Base-by-base conservation (phyloP, 2,797 vertebrate genomes). In the Amniataba percoides region DNA sequence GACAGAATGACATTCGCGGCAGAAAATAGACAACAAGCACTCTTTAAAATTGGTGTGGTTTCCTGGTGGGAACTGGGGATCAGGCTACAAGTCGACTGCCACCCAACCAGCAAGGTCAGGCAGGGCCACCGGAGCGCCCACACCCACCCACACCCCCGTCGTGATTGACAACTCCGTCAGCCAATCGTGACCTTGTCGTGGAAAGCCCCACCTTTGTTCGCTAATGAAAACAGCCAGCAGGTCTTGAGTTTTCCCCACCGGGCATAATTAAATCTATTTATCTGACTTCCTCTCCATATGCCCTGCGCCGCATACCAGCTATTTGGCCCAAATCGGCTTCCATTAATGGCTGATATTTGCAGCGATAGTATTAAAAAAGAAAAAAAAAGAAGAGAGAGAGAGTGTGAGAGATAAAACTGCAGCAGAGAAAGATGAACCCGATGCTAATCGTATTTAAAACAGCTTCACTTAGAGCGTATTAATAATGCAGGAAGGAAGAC, bases 251-350 rank as follows among this genome's bases (percentile, higher is more conserved):
- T 87, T 61, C 80, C 77, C 83, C 81, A 71, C 57, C 0, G 75
- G 89, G 86, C 76, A 65, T 85, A 89, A 93, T 92, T 92, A 87
- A 86, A 91, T 91, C 80, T 82, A 87, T 91, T 92, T 83, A 86
- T 89, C 83, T 9, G 71, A 74, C 73, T 86, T 87, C 67, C 55
- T 68, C 71, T 77, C 68, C 78, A 84, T 84, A 78, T 77, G 87
- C 66, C 57, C 46, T 7, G 73, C 39, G 40, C 49, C 14, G 4
- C 53, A 48, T 34, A 59, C 25, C 51, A 45, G 80, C 84, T 82
- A 68, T 78, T 82, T 84, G 77, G 85, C 31, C 71, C 49, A 60
- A 86, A 88, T 87, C 83, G 25, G 61, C 81, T 66, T 59, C 77
- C 51, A 78, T 90, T 90, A 87, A 90, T 27, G 82, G 52, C 9